Conservation (phyloP, 2,113 vertebrate species). For the Oplegnathus fasciatus region DNA sequence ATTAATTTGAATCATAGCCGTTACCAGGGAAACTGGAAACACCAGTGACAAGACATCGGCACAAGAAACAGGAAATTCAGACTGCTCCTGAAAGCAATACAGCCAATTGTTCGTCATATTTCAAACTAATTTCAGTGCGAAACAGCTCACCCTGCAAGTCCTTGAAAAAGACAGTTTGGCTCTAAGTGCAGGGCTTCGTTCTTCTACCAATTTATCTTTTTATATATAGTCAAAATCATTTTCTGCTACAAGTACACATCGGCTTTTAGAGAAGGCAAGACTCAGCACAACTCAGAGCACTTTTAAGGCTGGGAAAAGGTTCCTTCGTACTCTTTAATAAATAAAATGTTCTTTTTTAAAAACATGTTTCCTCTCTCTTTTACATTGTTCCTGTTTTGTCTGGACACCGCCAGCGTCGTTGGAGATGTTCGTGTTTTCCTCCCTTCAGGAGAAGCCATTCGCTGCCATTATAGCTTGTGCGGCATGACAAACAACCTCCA, state of each 20-base stretch:
- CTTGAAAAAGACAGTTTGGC: neutral
- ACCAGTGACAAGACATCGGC: neutral
- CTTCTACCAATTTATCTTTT: neutral
- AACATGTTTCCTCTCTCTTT: neutral
- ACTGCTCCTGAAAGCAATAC: neutral
- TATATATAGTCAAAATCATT: neutral
- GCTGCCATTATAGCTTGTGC: neutral
- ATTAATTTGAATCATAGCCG: neutral
- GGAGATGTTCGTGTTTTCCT: neutral
- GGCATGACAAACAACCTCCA: conserved; percentile 13
- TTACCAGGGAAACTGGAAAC: conserved; percentile 5
- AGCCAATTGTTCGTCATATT: neutral
- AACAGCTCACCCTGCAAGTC: neutral
- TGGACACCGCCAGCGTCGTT: neutral
- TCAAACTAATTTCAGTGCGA: neutral
- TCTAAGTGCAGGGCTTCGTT: neutral
- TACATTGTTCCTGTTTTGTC: conserved; percentile 7
- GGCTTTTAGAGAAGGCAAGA: neutral
- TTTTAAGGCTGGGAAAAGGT: neutral
- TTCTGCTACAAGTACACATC: neutral
- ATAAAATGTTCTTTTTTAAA: conserved; percentile 25
- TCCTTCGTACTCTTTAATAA: conserved; percentile 34
- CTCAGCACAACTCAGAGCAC: neutral
- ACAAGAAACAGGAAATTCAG: neutral
- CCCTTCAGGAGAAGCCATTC: neutral